A percentile compares a stretch with the other conserved stretches of the same genome.
phyloP scores from a whole-genome alignment of 2,888 invertebrate species.

The Microctonus hyperodae region DNA sequence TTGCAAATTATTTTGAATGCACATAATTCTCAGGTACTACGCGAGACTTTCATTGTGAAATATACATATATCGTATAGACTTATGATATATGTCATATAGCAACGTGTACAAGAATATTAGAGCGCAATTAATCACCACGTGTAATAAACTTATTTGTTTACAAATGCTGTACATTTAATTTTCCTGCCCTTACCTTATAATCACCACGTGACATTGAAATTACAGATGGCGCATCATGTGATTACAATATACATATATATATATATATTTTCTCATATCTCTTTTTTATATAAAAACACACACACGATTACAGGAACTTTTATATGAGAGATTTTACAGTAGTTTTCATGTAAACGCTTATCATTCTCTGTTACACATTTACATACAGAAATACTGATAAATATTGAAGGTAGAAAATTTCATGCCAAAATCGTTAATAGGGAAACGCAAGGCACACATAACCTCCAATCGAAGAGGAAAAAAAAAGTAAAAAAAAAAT shows the following conservation, averaged over 20 bases:
- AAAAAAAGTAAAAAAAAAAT: too few species aligned
- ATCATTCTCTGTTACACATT: too few species aligned
- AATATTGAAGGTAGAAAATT: too few species aligned
- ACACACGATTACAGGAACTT: too few species aligned
- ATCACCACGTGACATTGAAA: too few species aligned
- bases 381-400: too few species aligned
- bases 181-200: neutral
- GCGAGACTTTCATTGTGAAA: constrained; percentile 11
- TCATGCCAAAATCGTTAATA: too few species aligned
- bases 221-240: neutral
- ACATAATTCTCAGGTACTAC: constrained; percentile 17
- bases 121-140: constrained; percentile 36
- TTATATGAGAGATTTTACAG: too few species aligned
- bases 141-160: constrained; percentile 54
- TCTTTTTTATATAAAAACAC: neutral
- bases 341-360: too few species aligned
- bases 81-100: constrained; percentile 16
- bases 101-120: constrained; percentile 21
- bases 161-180: constrained; percentile 34
- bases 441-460: too few species aligned
- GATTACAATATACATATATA: neutral
- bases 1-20: neutral
- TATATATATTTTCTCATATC: neutral
- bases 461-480: too few species aligned
- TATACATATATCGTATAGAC: constrained; percentile 1